These are phyloP conservation scores for Salvelinus namaycush DNA, from an alignment of 2,113 vertebrate species.

Conservation along the genomic window DNA sequence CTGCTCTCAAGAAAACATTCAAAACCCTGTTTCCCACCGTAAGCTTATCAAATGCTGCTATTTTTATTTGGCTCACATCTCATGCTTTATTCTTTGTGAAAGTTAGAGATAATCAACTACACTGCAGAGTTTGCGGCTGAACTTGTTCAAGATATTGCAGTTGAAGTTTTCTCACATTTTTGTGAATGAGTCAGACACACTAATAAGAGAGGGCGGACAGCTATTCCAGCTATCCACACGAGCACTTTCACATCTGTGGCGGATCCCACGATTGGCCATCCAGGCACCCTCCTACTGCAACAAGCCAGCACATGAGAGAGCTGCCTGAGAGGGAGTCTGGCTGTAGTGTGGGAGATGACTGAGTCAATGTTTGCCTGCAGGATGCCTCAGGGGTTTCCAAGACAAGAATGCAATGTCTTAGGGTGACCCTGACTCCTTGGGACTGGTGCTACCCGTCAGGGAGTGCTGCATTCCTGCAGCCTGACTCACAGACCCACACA, in stretches of 20 bases:
- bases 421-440: conserved; percentile 50
- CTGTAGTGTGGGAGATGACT: not conserved
- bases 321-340: not conserved
- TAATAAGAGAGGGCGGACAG: conserved; percentile 24
- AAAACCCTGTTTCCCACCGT: not conserved
- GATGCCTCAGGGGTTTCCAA: not conserved
- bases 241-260: not conserved
- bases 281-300: conserved; percentile 13
- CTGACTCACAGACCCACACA: conserved; percentile 50
- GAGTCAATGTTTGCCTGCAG: conserved; percentile 1
- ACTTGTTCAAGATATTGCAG: not conserved
- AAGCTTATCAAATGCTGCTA: not conserved
- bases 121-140: not conserved
- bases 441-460: not conserved
- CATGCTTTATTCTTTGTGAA: not conserved
- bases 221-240: conserved; percentile 16
- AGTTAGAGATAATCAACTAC: not conserved
- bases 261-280: not conserved
- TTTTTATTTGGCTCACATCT: not conserved
- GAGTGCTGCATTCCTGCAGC: conserved; percentile 54
- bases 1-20: not conserved
- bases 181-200: conserved; percentile 59
- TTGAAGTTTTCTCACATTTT: conserved; percentile 42
- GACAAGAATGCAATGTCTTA: not conserved
- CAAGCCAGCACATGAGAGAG: conserved; percentile 50